A percentile compares a stretch with the other conserved stretches of the same genome.
Evolutionary conservation across 2,113 vertebrate genomes (phyloP).

Genomic region (Mesembrinibis cayennensis): DNA sequence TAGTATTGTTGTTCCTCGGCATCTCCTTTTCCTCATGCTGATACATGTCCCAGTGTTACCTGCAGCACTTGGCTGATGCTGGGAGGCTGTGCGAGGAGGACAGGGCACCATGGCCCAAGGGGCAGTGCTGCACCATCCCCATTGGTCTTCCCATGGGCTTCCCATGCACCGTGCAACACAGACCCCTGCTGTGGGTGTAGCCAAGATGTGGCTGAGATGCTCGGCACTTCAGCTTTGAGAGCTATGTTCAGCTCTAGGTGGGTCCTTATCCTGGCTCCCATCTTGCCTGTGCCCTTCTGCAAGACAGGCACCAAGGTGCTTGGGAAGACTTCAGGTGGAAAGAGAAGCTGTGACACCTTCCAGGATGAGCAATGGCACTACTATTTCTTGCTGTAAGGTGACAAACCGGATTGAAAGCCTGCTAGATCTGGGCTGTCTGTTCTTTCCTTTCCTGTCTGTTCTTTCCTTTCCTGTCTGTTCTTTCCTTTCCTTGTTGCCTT

Average conservation of each 20-base stretch:
- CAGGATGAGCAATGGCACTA: not conserved
- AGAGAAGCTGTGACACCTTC: not conserved
- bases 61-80: not conserved
- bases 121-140: not conserved
- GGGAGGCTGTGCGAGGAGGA: not conserved
- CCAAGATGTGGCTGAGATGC: not conserved
- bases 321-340: not conserved
- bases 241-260: not conserved
- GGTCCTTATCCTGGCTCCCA: not conserved
- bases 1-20: not conserved
- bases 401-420: not conserved
- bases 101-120: too few relatives aligned
- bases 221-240: not conserved
- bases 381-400: not conserved
- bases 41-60: not conserved
- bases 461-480: not conserved
- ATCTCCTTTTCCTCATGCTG: not conserved
- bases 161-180: rapidly evolving
- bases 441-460: not conserved
- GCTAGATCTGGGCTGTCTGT: not conserved
- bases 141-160: not conserved
- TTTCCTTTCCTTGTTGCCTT: not conserved
- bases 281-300: not conserved
- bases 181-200: not conserved
- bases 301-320: not conserved